Evolutionary conservation across 2,113 vertebrate genomes (phyloP).

Genomic region (Phrynosoma platyrhinos): DNA sequence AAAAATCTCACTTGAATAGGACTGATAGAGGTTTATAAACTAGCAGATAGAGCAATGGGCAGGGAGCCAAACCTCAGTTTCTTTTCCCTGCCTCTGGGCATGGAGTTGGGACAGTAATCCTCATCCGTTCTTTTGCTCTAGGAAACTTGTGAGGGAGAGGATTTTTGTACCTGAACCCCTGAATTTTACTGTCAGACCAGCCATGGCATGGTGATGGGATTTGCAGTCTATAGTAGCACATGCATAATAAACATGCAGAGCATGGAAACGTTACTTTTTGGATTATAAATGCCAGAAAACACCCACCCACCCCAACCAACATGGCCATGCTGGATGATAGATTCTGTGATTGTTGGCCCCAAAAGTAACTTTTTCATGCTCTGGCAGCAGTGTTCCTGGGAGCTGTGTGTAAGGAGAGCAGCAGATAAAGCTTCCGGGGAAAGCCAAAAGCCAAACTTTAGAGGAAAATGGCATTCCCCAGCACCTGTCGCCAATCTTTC

Average conservation of each 20-base stretch:
- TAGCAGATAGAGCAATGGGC: neutral
- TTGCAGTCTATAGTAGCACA: too few relatives aligned
- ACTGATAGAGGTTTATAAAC: neutral
- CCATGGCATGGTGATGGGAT: too few relatives aligned
- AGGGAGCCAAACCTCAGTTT: neutral
- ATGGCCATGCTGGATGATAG: too few relatives aligned
- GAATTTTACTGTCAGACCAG: neutral
- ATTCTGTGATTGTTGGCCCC: too few relatives aligned
- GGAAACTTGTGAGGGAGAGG: neutral
- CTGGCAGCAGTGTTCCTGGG: neutral
- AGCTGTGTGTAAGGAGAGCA: neutral
- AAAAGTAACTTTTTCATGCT: too few relatives aligned
- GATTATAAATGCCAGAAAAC: too few relatives aligned
- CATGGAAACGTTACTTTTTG: too few relatives aligned
- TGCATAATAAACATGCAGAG: too few relatives aligned
- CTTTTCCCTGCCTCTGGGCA: neutral
- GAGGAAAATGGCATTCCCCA: neutral
- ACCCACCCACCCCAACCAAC: too few relatives aligned
- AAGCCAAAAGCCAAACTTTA: neutral
- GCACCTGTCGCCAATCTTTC: neutral
- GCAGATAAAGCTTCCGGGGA: neutral
- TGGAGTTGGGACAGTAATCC: neutral
- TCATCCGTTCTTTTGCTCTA: neutral
- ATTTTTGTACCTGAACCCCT: neutral
- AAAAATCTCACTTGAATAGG: neutral